Percentiles rank a stretch among this genome's conserved stretches.
These are phyloP conservation scores for Cotesia vestalis DNA, from an alignment of 1,140 invertebrate genomes.

Conservation along the genomic window DNA sequence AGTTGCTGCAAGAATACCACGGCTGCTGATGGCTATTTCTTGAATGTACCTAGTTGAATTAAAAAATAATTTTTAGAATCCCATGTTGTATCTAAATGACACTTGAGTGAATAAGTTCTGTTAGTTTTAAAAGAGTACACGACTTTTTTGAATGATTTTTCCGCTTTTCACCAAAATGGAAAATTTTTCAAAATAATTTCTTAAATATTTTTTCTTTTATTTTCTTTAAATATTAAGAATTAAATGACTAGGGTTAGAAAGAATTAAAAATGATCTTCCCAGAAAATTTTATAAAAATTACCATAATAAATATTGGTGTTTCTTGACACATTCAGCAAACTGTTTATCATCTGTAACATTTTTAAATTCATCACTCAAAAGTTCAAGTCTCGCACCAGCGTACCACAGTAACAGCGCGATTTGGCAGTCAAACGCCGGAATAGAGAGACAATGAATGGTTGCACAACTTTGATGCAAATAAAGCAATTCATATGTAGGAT, in stretches of 20 bases:
- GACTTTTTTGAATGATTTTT: too few species aligned
- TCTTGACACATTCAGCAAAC: slow-evolving; percentile 45
- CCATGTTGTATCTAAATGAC: too few species aligned
- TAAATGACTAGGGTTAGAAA: too few species aligned
- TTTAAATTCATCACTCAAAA: slow-evolving; percentile 39
- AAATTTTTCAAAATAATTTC: too few species aligned
- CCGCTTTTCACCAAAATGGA: too few species aligned
- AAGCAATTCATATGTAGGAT: slow-evolving; percentile 44
- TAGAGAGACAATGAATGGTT: slow-evolving; percentile 47
- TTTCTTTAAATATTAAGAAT: too few species aligned
- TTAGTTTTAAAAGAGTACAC: too few species aligned
- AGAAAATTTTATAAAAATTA: slow-evolving; percentile 29
- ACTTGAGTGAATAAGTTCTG: too few species aligned
- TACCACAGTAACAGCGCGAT: slow-evolving; percentile 49
- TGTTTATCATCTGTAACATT: slow-evolving; percentile 36
- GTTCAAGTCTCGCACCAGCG: slow-evolving; percentile 44
- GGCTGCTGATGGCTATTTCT: slow-evolving; percentile 8
- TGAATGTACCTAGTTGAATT: slow-evolving; percentile 36
- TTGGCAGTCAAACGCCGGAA: slow-evolving; percentile 47
- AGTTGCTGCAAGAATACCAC: slow-evolving; percentile 36
- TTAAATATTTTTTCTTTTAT: too few species aligned
- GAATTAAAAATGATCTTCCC: too few species aligned
- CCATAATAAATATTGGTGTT: slow-evolving; percentile 48
- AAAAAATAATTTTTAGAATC: not conserved
- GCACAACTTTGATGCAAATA: slow-evolving; percentile 52